Percentiles rank a stretch among this genome's conserved stretches.
phyloP scores from a whole-genome alignment of 2,888 invertebrate species.

The Erebia ligea region DNA sequence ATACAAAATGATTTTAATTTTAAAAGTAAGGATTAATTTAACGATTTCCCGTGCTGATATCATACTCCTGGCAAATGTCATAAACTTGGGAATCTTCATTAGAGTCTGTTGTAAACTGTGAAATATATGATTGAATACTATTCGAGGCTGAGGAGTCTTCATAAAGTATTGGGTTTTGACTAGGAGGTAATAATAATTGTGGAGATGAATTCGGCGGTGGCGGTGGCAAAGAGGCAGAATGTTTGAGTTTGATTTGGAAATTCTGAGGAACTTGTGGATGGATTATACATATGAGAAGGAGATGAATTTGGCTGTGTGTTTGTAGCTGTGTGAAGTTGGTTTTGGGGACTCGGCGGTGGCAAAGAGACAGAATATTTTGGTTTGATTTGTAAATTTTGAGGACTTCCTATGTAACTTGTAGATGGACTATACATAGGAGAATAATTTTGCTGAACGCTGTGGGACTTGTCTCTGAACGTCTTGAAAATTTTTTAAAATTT shows the following conservation, averaged over 20 bases:
- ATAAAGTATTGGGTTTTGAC: background rate
- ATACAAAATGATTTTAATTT: too few species aligned
- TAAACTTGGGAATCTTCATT: background rate
- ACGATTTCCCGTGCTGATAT: background rate
- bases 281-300: background rate
- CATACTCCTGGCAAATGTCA: conserved; percentile 1
- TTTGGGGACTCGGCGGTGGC: background rate
- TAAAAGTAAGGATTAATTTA: too few species aligned
- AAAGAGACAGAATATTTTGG: conserved; percentile 1
- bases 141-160: background rate
- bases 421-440: background rate
- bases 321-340: background rate
- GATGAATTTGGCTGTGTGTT: background rate
- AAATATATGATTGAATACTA: background rate
- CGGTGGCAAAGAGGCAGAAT: background rate
- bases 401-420: background rate
- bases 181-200: background rate
- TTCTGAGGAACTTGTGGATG: background rate
- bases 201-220: background rate
- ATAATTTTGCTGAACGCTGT: background rate
- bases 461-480: background rate
- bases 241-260: background rate
- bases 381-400: background rate
- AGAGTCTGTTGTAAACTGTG: background rate
- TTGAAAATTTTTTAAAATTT: background rate